These are phyloP conservation scores for Psilanteris sp. DNA, from an alignment of 1,140 invertebrate species.

Conservation along the genomic window DNA sequence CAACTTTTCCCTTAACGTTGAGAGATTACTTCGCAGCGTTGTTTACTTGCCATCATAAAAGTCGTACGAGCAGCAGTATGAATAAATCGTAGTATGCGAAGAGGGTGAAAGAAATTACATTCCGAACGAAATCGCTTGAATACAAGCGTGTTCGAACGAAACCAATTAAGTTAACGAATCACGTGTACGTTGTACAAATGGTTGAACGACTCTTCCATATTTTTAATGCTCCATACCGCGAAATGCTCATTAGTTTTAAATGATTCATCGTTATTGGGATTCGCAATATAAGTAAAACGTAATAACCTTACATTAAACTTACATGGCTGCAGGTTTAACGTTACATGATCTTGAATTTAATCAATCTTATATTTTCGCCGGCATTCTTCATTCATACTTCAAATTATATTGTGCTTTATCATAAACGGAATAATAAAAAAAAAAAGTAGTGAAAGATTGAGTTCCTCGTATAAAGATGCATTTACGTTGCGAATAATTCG, in stretches of 20 bases:
- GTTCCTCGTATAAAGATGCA: too few relatives aligned
- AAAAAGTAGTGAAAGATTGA: too few relatives aligned
- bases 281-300: constrained; percentile 31
- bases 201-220: constrained; percentile 42
- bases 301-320: constrained; percentile 31
- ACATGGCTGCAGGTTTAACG: too few relatives aligned
- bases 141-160: constrained; percentile 55
- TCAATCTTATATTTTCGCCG: too few relatives aligned
- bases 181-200: constrained; percentile 39
- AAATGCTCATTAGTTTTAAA: constrained; percentile 59
- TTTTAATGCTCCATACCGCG: constrained; percentile 34
- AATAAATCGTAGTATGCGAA: constrained; percentile 51
- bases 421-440: too few relatives aligned
- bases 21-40: constrained; percentile 48
- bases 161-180: constrained; percentile 65
- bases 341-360: too few relatives aligned
- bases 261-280: constrained; percentile 49
- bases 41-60: constrained; percentile 55
- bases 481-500: too few relatives aligned
- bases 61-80: constrained; percentile 38
- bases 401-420: too few relatives aligned
- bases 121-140: constrained; percentile 57
- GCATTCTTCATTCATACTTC: constrained; percentile 3
- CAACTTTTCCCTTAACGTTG: constrained; percentile 21
- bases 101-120: constrained; percentile 63